Conservation (phyloP, 2,888 invertebrate genomes). For the Caenorhabditis auriculariae region DNA sequence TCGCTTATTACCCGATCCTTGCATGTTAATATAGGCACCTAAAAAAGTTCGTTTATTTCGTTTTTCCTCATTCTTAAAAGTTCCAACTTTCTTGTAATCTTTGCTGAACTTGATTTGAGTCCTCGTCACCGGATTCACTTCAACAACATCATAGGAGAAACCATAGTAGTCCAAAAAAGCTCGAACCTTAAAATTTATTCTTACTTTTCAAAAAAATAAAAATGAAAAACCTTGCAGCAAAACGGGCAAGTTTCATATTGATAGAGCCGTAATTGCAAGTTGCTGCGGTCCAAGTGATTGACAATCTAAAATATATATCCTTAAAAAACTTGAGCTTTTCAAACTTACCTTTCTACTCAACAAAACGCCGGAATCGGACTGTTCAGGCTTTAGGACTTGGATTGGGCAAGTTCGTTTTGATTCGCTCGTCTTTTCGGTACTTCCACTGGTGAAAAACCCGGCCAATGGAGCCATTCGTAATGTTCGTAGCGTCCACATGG, state of each 20-base stretch:
- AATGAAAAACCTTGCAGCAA: conserved; percentile 60
- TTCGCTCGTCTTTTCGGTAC: too few relatives aligned
- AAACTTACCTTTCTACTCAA: conserved; percentile 47
- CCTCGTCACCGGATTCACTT: conserved; percentile 91
- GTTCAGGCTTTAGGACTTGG: conserved; percentile 32
- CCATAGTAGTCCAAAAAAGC: conserved; percentile 88
- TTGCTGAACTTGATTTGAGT: conserved; percentile 87
- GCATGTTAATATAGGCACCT: conserved; percentile 53
- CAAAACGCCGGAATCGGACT: conserved; percentile 31
- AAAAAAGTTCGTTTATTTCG: too few relatives aligned
- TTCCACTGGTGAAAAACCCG: too few relatives aligned
- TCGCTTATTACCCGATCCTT: conserved; percentile 77
- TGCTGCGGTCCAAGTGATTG: conserved; percentile 53
- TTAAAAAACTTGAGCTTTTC: background rate
- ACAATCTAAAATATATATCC: conserved; percentile 35
- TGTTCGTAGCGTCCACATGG: too few relatives aligned
- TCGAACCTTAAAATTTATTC: conserved; percentile 68
- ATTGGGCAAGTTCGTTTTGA: conserved; percentile 37
- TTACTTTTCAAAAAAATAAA: too few relatives aligned
- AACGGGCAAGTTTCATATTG: conserved; percentile 87
- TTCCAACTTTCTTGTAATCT: conserved; percentile 89
- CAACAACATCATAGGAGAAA: conserved; percentile 89
- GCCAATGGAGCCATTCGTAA: too few relatives aligned
- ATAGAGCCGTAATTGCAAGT: conserved; percentile 80
- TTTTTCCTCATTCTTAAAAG: too few relatives aligned